Evolutionary conservation across 1,140 invertebrate species (phyloP), one percentile per base, ranked within the genome.

Genomic region (Formica selysi): DNA sequence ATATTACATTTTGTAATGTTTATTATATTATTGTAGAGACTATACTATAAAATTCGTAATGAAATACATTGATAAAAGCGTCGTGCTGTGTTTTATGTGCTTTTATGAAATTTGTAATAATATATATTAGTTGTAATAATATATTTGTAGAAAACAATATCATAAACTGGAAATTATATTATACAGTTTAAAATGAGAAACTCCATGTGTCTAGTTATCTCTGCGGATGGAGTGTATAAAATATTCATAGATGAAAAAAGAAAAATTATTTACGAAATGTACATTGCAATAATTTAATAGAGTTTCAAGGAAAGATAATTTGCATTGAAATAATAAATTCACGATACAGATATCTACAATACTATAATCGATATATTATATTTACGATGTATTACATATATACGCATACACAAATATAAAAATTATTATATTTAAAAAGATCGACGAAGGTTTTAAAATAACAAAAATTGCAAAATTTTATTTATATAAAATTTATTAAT

Each of bases 31-130:
- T 11, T 61, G 16, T 3, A 41, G 7, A 7, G 22, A 79, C 19
- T 73, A 41, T 48, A 38, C 2, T 38, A 7, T 48, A 2, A 80
- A 80, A 68, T 32, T 8, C 1, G 8, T 22, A 22, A 57, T 41
- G 10, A 59, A 57, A n/a, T 44, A 54, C 32, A 41, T 70, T 80
- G 10, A 54, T 79, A 68, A 68, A 80, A 57, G 36, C 5, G 13
- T 70, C n/a, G n/a, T 38, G 0, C 3, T 6, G 6, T 32, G 5
- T 44, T 80, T 41, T 41, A 71, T 13, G 29, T n/a, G n/a, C 51
- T 65, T 71, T 59, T 71, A 41, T 59, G 13, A 44, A 38, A 22
- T 41, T 57, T 26, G 19, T 29, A 59, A 70, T 36, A 57, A 81
- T 81, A 44, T 48, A 48, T 29, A 29, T 29, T 29, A 29, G 26